Evolutionary conservation across 2,888 invertebrate species (phyloP).

Genomic region (Auanema sp.): DNA sequence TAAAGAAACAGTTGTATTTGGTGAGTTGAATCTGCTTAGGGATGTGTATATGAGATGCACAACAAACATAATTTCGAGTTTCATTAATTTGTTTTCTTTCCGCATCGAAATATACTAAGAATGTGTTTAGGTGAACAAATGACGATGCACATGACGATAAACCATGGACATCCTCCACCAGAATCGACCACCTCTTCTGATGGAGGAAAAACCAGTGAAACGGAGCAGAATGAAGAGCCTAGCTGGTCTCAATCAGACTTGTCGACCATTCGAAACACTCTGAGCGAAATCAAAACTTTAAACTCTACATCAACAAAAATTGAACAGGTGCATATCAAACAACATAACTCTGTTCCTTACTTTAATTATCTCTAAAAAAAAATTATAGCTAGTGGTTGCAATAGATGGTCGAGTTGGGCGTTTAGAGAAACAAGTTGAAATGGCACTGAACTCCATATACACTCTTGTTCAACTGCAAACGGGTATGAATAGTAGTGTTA

Average conservation of each 20-base stretch:
- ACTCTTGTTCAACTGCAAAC: conserved; percentile 62
- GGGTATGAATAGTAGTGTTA: conserved; percentile 56
- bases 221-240: conserved; percentile 11
- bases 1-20: too few relatives aligned
- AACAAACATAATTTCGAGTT: too few relatives aligned
- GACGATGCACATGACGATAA: conserved; percentile 47
- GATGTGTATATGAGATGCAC: too few relatives aligned
- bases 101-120: too few relatives aligned
- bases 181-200: conserved; percentile 20
- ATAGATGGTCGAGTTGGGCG: conserved; percentile 56
- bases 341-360: too few relatives aligned
- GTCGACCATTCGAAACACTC: too few relatives aligned
- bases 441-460: conserved; percentile 57
- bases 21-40: too few relatives aligned
- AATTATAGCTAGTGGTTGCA: conserved; percentile 19
- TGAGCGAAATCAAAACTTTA: too few relatives aligned
- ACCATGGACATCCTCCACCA: conserved; percentile 50
- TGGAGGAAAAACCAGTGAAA: conserved; percentile 24
- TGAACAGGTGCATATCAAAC: too few relatives aligned
- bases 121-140: conserved; percentile 45
- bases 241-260: conserved; percentile 23
- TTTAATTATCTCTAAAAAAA: neutral
- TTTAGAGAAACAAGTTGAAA: conserved; percentile 62
- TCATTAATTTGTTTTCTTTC: too few relatives aligned
- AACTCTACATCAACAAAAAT: too few relatives aligned